Percentiles rank a stretch among this genome's conserved stretches.
These are phyloP conservation scores for Heliconius hermathena DNA, from an alignment of 1,140 invertebrate species.

Conservation along the genomic window DNA sequence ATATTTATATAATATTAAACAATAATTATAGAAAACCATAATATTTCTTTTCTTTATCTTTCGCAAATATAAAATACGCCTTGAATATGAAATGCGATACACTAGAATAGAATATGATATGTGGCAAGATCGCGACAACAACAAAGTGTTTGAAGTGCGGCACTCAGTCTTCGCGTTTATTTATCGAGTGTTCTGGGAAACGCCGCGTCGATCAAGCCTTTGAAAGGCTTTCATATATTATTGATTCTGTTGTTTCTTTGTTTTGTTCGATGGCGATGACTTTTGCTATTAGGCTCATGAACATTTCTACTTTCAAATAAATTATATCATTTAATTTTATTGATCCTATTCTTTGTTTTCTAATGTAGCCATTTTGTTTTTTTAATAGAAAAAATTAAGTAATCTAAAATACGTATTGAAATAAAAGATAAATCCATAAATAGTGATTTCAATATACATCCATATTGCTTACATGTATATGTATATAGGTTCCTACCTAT, in stretches of 20 bases:
- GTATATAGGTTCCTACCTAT: background rate
- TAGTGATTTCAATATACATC: no score
- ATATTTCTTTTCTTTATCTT: slow-evolving; percentile 19
- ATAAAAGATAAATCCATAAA: no score
- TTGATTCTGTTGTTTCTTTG: slow-evolving; percentile 17
- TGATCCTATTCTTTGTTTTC: no score
- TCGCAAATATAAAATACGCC: slow-evolving; percentile 27
- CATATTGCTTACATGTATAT: no score
- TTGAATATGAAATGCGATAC: slow-evolving; percentile 34
- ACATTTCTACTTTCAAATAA: background rate
- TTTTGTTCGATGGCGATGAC: background rate
- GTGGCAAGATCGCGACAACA: slow-evolving; percentile 27
- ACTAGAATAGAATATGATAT: slow-evolving; percentile 27
- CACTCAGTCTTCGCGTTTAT: slow-evolving; percentile 29
- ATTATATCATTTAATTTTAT: no score
- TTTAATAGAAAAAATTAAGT: no score
- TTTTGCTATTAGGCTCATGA: background rate
- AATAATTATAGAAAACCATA: background rate
- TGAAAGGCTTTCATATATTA: slow-evolving; percentile 24
- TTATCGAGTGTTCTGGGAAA: slow-evolving; percentile 28
- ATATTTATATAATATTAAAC: no score
- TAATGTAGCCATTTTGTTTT: no score
- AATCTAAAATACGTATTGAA: no score
- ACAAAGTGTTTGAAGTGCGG: slow-evolving; percentile 31
- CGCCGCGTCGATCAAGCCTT: slow-evolving; percentile 27